These are phyloP conservation scores for Mareca strepera DNA, from an alignment of 2,797 vertebrate genomes.

Conservation along the genomic window DNA sequence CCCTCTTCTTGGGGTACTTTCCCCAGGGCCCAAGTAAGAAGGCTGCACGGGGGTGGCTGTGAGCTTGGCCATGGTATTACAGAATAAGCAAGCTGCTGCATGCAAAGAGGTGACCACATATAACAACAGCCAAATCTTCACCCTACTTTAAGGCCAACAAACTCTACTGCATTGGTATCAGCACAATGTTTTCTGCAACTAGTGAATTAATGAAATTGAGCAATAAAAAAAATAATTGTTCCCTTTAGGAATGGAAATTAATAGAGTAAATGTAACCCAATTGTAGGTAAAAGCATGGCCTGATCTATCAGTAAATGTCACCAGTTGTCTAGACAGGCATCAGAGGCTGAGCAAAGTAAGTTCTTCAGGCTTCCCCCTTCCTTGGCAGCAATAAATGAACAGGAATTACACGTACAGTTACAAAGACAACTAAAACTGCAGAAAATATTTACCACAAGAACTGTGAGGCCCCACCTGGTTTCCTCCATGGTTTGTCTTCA, in stretches of 20 bases:
- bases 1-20: not conserved
- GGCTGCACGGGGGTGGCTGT: not conserved
- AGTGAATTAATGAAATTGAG: not conserved
- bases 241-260: not conserved
- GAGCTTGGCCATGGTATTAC: not conserved
- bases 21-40: not conserved
- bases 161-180: not conserved
- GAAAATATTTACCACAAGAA: conserved; percentile 67
- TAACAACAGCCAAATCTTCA: not conserved
- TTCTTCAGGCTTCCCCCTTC: not conserved
- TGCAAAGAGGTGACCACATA: not conserved
- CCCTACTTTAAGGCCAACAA: not conserved
- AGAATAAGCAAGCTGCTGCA: not conserved
- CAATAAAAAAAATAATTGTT: not conserved
- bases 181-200: not conserved
- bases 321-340: not conserved
- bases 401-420: not conserved
- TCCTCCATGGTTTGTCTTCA: conserved; percentile 84
- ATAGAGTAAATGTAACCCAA: not conserved
- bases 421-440: not conserved
- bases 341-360: not conserved
- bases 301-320: not conserved
- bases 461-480: conserved; percentile 78
- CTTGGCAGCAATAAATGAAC: not conserved
- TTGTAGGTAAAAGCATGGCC: not conserved